Evolutionary conservation across 2,113 vertebrate species (phyloP).

Genomic region (Albula glossodonta): DNA sequence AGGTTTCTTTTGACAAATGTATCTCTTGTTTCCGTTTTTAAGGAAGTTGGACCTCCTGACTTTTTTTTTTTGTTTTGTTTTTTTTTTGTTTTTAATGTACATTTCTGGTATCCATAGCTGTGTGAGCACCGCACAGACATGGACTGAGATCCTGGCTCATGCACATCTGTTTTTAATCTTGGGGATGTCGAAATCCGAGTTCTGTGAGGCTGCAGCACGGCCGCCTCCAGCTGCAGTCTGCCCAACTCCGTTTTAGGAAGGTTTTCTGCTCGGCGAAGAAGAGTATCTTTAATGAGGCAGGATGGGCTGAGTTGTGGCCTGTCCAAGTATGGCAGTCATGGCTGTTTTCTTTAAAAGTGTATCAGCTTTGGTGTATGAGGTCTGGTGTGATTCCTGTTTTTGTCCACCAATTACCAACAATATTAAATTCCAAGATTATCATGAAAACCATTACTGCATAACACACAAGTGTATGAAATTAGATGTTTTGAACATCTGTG

Average conservation of each 20-base stretch:
- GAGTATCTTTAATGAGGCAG: background rate
- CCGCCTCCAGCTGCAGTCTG: background rate
- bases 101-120: constrained; percentile 44
- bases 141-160: constrained; percentile 44
- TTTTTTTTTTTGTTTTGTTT: constrained; percentile 30
- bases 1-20: background rate
- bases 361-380: no score
- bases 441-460: no score
- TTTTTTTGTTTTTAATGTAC: constrained; percentile 50
- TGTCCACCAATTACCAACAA: no score
- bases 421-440: no score
- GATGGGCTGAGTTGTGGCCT: background rate
- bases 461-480: no score
- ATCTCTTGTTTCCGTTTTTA: background rate
- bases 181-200: constrained; percentile 41
- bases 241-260: background rate
- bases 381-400: no score
- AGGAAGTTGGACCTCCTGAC: constrained; percentile 13
- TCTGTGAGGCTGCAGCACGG: background rate
- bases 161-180: constrained; percentile 48
- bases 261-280: background rate
- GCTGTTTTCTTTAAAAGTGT: background rate
- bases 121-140: constrained; percentile 41
- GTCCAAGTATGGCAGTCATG: no score
- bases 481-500: no score